Evolutionary conservation across 2,888 invertebrate genomes (phyloP), one percentile per base, ranked within the genome.

Genomic region (Silvanus unidentatus): DNA sequence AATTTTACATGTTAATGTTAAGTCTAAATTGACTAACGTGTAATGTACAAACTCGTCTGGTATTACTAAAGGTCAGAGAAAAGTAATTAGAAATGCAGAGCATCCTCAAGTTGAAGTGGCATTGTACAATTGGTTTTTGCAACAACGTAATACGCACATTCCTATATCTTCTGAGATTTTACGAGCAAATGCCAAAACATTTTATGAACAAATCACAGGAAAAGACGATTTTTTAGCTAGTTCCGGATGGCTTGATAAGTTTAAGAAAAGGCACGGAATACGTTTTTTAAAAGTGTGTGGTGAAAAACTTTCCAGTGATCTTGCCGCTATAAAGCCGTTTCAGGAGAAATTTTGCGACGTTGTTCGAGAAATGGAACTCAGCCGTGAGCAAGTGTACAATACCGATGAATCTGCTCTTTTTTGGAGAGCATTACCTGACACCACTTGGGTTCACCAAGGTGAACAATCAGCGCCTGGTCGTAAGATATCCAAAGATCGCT

Each of bases 211-310:
- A 48, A 46, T 51, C 28, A 43, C 42, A 9, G 43, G 40, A 16
- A 41, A 53, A 45, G n/a, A 40, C 38, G n/a, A 32, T n/a, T 54
- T 53, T 41, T 29, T 40, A 29, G 54, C 53, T 16, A 55, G 55
- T 37, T 40, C 39, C 16, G 54, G 54, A 29, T 57, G 58, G 55
- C 38, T 58, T 9, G 45, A 52, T 41, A 58, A 51, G 51, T 55
- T 58, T 36, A 54, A 55, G 35, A 8, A n/a, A 28, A 40, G 54
- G 28, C 40, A 51, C 36, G 49, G 53, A 16, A 57, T 57, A 16
- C 47, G 54, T 16, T 43, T 44, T 36, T 47, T 56, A 35, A 51
- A 48, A 14, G 38, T 57, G 2, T 44, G 47, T 44, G 52, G 55
- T 10, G 53, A 55, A 50, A 50, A 50, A 49, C 37, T 55, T n/a